A percentile compares a stretch with the other conserved stretches of the same genome.
Conservation (phyloP, 2,888 invertebrate species). For the Cataglyphis altisquamis region DNA sequence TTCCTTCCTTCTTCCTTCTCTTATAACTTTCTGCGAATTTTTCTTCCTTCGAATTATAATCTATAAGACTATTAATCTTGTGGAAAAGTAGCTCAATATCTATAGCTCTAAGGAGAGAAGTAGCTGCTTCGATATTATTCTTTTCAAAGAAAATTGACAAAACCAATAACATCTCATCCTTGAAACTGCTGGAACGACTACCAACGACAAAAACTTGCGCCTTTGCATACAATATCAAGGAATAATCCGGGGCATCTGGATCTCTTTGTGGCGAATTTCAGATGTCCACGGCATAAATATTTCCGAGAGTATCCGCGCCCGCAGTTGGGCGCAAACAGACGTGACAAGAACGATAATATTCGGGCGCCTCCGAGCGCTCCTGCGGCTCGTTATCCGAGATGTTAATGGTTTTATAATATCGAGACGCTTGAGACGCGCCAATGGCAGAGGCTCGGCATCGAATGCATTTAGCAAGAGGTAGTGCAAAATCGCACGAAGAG, state of each 20-base stretch:
- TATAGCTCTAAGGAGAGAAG: background rate
- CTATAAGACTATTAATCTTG: background rate
- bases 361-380: background rate
- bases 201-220: slow-evolving; percentile 5
- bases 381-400: slow-evolving; percentile 54
- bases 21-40: background rate
- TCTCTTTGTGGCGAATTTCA: slow-evolving; percentile 34
- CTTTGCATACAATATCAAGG: slow-evolving; percentile 26
- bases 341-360: slow-evolving; percentile 49
- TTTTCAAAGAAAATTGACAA: background rate
- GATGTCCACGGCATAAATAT: slow-evolving; percentile 39
- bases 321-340: slow-evolving; percentile 22
- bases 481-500: slow-evolving; percentile 58
- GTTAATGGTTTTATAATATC: slow-evolving; percentile 70
- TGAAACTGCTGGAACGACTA: slow-evolving; percentile 1
- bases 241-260: slow-evolving; percentile 22
- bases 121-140: background rate
- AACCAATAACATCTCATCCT: background rate
- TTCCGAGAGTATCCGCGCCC: slow-evolving; percentile 29
- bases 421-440: slow-evolving; percentile 30
- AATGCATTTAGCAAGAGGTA: slow-evolving; percentile 47
- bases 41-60: background rate
- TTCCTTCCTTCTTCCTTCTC: too few species aligned
- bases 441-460: slow-evolving; percentile 37
- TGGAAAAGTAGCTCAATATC: background rate